A percentile compares a stretch with the other conserved stretches of the same genome.
Conservation (phyloP, 2,113 vertebrate species). For the Spea multiplicata region DNA sequence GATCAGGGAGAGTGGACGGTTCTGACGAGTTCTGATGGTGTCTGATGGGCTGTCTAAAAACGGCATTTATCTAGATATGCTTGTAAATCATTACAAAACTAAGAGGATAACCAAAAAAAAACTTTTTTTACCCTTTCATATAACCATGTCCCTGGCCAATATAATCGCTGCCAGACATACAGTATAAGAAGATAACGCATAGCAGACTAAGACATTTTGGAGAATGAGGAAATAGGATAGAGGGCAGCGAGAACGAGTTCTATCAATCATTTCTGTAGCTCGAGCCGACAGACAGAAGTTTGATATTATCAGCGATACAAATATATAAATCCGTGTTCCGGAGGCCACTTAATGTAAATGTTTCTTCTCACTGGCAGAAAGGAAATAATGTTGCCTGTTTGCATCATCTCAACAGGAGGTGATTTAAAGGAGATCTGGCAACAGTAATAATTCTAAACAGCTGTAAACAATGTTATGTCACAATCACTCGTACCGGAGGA, state of each 20-base stretch:
- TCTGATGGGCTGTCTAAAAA: no score
- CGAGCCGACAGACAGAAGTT: neutral
- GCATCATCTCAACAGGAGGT: neutral
- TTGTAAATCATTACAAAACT: no score
- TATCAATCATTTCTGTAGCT: neutral
- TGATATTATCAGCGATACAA: neutral
- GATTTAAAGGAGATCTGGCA: neutral
- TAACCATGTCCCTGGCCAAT: no score
- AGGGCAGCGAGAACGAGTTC: neutral
- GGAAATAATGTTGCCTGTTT: neutral
- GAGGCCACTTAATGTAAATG: neutral
- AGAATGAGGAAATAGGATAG: constrained; percentile 8
- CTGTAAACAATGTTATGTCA: neutral
- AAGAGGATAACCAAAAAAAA: no score
- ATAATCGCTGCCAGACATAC: constrained; percentile 43
- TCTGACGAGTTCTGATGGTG: no score
- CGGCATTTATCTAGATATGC: no score
- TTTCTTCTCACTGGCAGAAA: neutral
- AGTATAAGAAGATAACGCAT: neutral
- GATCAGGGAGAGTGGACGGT: no score
- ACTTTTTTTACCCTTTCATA: no score
- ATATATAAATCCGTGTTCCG: neutral
- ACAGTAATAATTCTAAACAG: neutral
- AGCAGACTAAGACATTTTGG: neutral
- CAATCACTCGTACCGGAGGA: neutral